Base-by-base conservation (phyloP, 1,140 invertebrate species). In the Drosophila watanabei region DNA sequence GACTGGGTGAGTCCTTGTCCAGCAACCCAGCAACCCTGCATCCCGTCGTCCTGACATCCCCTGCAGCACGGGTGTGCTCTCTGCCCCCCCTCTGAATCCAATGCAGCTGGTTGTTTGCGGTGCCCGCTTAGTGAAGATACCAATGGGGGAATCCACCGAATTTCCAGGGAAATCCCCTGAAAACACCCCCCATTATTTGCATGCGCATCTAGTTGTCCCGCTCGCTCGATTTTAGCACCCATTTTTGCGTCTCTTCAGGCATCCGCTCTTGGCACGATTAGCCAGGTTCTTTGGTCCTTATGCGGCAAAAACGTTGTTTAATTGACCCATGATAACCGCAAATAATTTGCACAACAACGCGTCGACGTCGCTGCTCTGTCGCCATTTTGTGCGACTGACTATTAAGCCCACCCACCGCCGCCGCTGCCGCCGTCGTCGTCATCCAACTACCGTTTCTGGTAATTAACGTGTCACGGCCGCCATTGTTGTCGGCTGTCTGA, bases 381-480 rank as follows among this genome's bases (percentile, higher is more conserved):
- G 81, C 58, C 66, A 65, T 71, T 66, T 76, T 69, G 75, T 59
- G 41, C n/a, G 49, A 37, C 52, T 39, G 33, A 56, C 52, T 37
- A 56, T 56, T 37, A 18, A 37, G 20, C n/a, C 49, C 28, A 52
- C 49, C 49, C 49, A 52, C 10, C 24, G 62, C 76, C 59, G 64
- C 68, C 77, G 13, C 2, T 9, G 28, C 28, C 10, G 8, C 5
- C 20, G 33, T 10, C 33, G 75, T 75, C 61, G 66, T 63, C 79
- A 63, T 62, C 68, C 43, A 46, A 35, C 46, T 63, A 37, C 57
- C 57, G 57, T 48, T 43, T 69, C 62, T 56, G 77, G 86, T 92
- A 92, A 92, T 92, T 92, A 92, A 92, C 90, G 90, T 92, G 87
- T 92, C 89, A 90, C 63, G 75, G 87, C 82, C 86, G 86, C 86